A percentile compares a stretch with the other conserved stretches of the same genome.
These are phyloP conservation scores for Drosophila tripunctata DNA, from an alignment of 2,888 invertebrate genomes.

Conservation along the genomic window DNA sequence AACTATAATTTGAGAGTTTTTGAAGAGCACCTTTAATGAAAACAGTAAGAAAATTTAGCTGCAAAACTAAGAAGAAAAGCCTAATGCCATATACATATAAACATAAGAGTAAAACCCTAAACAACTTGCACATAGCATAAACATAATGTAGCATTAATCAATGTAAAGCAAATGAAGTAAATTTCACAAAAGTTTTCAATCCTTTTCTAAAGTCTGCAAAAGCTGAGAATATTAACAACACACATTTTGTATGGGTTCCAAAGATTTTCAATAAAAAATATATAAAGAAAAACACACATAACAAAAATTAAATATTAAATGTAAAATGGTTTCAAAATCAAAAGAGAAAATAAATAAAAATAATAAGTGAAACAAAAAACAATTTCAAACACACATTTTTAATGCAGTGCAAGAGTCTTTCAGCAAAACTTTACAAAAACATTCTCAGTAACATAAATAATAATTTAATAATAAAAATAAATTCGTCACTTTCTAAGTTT, in stretches of 20 bases:
- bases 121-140: slow-evolving; percentile 50
- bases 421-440: no score
- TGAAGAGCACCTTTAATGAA: slow-evolving; percentile 77
- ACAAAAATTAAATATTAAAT: slow-evolving; percentile 63
- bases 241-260: slow-evolving; percentile 18
- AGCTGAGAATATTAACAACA: slow-evolving; percentile 4
- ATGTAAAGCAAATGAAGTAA: slow-evolving; percentile 31
- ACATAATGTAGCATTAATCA: slow-evolving; percentile 39
- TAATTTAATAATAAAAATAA: no score
- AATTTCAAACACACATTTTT: no score
- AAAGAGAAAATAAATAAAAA: slow-evolving; percentile 39
- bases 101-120: slow-evolving; percentile 23
- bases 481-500: slow-evolving; percentile 9
- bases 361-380: slow-evolving; percentile 15
- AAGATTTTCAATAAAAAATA: slow-evolving; percentile 22
- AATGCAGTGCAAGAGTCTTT: slow-evolving; percentile 10
- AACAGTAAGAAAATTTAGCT: slow-evolving; percentile 73
- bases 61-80: slow-evolving; percentile 36
- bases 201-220: slow-evolving; percentile 10
- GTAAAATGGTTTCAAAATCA: slow-evolving; percentile 78
- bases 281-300: slow-evolving; percentile 18
- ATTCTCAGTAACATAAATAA: slow-evolving; percentile 31
- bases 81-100: slow-evolving; percentile 51
- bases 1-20: slow-evolving; percentile 56
- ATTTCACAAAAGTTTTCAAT: slow-evolving; percentile 28